Percentiles rank a stretch among this genome's conserved stretches.
Evolutionary conservation across 2,113 vertebrate species (phyloP).

Genomic region (Nyctibius bracteatus): DNA sequence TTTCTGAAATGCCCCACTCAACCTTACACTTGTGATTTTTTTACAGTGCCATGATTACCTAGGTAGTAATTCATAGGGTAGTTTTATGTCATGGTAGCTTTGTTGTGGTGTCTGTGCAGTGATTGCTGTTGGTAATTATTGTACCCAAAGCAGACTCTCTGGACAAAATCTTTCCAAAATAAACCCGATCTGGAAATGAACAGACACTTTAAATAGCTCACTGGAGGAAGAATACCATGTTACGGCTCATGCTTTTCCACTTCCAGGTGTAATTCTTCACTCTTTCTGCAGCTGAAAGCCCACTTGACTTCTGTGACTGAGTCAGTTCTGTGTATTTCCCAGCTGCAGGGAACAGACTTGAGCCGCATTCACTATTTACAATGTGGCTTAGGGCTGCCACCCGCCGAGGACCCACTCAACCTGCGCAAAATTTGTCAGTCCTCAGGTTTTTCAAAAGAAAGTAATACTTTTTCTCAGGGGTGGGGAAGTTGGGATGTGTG

Average conservation of each 20-base stretch:
- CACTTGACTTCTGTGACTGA: background rate
- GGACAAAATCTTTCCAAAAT: background rate
- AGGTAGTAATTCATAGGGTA: background rate
- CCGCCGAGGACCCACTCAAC: accelerated
- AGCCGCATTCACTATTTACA: background rate
- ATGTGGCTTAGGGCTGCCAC: background rate
- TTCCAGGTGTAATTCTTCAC: background rate
- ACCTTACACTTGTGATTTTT: background rate
- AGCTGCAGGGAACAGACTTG: background rate
- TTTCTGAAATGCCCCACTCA: background rate
- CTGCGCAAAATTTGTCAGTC: background rate
- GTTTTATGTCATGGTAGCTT: background rate
- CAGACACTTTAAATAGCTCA: background rate
- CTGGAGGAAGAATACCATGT: background rate
- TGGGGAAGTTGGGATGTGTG: too few species aligned
- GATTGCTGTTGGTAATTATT: background rate
- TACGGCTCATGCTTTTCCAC: background rate
- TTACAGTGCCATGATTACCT: background rate
- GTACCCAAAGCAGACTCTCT: background rate
- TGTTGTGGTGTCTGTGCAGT: background rate
- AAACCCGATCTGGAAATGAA: background rate
- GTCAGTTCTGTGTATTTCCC: background rate
- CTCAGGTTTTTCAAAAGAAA: background rate
- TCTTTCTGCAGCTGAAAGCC: background rate
- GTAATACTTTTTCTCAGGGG: background rate